Percentiles rank a stretch among this genome's conserved stretches.
Conservation (phyloP, 2,113 vertebrate species). For the Otocyon megalotis region DNA sequence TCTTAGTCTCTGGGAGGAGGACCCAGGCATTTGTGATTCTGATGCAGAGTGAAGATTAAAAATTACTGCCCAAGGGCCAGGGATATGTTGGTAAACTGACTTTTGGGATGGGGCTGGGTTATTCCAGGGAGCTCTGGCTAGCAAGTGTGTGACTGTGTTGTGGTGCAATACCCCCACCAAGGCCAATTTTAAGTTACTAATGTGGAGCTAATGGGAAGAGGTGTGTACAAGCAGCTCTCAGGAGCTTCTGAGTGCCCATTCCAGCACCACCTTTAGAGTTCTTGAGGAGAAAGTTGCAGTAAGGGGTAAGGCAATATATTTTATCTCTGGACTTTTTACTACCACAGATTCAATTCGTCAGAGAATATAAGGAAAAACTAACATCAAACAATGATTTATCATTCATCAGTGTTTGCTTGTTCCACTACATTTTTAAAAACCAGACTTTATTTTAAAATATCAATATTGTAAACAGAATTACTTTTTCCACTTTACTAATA, state of each 20-base stretch:
- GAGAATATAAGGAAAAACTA: background rate
- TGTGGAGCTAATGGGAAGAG: background rate
- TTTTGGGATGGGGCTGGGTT: background rate
- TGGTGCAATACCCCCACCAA: background rate
- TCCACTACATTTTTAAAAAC: background rate
- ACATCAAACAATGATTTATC: background rate
- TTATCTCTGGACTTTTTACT: background rate
- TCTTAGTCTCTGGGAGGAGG: background rate
- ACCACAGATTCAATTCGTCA: background rate
- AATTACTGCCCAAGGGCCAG: background rate
- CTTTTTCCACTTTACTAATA: background rate
- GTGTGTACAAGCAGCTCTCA: background rate
- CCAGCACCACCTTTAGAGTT: no score
- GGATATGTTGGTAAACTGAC: background rate
- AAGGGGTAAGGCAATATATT: background rate
- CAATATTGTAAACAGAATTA: background rate
- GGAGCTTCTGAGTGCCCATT: background rate
- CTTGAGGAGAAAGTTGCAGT: background rate
- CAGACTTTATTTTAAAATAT: background rate
- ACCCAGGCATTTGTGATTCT: background rate
- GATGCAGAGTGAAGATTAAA: background rate
- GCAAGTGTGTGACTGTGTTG: background rate
- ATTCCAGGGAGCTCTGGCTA: background rate
- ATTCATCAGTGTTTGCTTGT: background rate
- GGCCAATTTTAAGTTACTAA: background rate